Evolutionary conservation across 1,140 invertebrate species (phyloP).

Genomic region (Bombus haemorrhoidalis): DNA sequence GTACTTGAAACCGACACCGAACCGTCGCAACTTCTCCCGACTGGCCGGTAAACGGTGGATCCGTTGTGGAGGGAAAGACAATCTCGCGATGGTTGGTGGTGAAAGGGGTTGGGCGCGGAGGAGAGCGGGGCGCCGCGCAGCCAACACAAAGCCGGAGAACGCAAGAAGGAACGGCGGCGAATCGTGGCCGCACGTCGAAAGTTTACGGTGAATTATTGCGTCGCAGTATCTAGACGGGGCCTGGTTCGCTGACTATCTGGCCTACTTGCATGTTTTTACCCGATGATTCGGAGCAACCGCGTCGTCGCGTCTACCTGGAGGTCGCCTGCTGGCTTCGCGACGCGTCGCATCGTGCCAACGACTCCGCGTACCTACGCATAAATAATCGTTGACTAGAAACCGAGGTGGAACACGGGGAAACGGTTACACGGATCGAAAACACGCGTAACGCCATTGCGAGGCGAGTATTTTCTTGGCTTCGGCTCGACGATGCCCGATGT

Average conservation of each 20-base stretch:
- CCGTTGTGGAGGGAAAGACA: slow-evolving; percentile 3
- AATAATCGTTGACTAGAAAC: slow-evolving; percentile 43
- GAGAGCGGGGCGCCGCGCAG: background rate
- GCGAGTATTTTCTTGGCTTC: slow-evolving; percentile 43
- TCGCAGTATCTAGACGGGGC: slow-evolving; percentile 69
- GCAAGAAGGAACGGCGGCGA: slow-evolving; percentile 28
- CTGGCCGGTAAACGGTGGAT: background rate
- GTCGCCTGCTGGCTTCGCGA: background rate
- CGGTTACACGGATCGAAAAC: background rate
- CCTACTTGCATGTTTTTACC: slow-evolving; percentile 76
- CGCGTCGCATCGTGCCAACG: background rate
- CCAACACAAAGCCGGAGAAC: slow-evolving; percentile 23
- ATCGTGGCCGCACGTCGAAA: slow-evolving; percentile 71
- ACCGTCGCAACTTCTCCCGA: slow-evolving; percentile 13
- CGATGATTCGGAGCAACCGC: slow-evolving; percentile 56
- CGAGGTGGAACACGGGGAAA: slow-evolving; percentile 32
- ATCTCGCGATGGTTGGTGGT: slow-evolving; percentile 5
- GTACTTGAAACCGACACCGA: slow-evolving; percentile 30
- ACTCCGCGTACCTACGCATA: slow-evolving; percentile 45
- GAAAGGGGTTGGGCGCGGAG: slow-evolving; percentile 8
- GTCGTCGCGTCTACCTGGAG: slow-evolving; percentile 35
- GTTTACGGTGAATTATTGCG: slow-evolving; percentile 75
- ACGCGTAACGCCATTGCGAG: slow-evolving; percentile 49
- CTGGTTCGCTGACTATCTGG: slow-evolving; percentile 70
- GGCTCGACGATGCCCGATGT: too few species aligned